Conservation (phyloP, 2,888 invertebrate genomes). For the Tethea ocularis region DNA sequence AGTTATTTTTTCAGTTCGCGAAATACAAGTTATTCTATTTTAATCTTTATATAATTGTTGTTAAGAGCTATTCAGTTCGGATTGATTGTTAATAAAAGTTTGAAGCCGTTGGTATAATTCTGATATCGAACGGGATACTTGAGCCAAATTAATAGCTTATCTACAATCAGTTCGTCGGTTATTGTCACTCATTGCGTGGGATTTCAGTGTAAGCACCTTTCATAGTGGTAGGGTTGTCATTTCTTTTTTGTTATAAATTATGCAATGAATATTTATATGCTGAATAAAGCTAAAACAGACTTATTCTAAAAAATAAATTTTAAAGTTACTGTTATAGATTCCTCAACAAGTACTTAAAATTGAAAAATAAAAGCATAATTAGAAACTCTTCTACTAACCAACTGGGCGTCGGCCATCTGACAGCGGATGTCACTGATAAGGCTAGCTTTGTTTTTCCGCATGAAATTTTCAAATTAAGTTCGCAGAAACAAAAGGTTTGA, state of each 20-base stretch:
- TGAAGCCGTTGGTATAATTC: conserved; percentile 51
- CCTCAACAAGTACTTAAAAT: too few relatives aligned
- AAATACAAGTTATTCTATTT: conserved; percentile 17
- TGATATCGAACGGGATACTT: conserved; percentile 69
- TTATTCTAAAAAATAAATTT: too few relatives aligned
- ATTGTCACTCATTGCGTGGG: conserved; percentile 76
- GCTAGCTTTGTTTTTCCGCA: too few relatives aligned
- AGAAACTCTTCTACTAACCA: too few relatives aligned
- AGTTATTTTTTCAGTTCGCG: conserved; percentile 8
- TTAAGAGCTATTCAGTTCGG: conserved; percentile 18
- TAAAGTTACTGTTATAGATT: too few relatives aligned
- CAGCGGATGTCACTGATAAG: too few relatives aligned
- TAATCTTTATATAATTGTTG: conserved; percentile 20
- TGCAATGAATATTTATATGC: neutral
- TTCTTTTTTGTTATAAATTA: too few relatives aligned
- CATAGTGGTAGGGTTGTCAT: conserved; percentile 56
- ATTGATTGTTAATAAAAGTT: conserved; percentile 17
- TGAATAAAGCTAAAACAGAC: too few relatives aligned
- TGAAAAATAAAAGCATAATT: too few relatives aligned
- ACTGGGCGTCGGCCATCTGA: too few relatives aligned
- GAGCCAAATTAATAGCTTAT: conserved; percentile 81
- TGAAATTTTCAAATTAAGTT: too few relatives aligned
- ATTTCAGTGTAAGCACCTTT: conserved; percentile 56
- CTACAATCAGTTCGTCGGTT: conserved; percentile 71
- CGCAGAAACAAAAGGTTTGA: too few relatives aligned